Percentiles rank a stretch among this genome's conserved stretches.
phyloP scores from a whole-genome alignment of 92 coral and sea anemone genomes.

The Zoanthus sociatus region DNA sequence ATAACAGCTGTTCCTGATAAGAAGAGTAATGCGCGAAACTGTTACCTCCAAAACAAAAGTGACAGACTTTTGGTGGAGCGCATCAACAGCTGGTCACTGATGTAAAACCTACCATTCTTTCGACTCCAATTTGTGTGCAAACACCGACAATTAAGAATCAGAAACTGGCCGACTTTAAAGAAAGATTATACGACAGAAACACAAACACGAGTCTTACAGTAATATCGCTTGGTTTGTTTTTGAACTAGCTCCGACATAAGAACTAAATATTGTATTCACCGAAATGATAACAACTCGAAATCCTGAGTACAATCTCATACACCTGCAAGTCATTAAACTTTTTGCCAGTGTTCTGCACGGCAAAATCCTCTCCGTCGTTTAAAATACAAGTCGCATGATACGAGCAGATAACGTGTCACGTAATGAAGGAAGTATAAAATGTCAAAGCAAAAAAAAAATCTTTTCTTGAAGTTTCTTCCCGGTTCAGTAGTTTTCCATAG shows the following conservation, averaged over 20 bases:
- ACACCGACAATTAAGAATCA: neutral
- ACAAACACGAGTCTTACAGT: neutral
- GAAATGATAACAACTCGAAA: conserved; percentile 2
- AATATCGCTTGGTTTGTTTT: conserved; percentile 27
- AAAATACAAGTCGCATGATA: neutral
- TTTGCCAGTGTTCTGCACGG: neutral
- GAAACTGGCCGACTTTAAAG: neutral
- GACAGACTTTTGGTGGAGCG: neutral
- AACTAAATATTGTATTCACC: neutral
- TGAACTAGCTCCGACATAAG: conserved; percentile 25
- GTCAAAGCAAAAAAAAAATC: neutral
- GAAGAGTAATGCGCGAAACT: conserved; percentile 3
- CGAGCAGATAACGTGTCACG: conserved; percentile 2
- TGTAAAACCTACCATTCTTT: neutral
- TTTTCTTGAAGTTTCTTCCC: neutral
- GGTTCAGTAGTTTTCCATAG: conserved; percentile 16
- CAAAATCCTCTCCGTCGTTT: neutral
- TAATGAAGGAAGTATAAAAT: neutral
- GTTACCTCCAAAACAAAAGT: neutral
- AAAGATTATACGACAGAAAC: neutral
- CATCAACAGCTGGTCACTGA: conserved; percentile 4
- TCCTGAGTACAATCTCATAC: neutral
- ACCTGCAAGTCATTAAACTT: conserved; percentile 25
- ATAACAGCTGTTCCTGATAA: conserved; percentile 18
- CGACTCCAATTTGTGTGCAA: neutral